A percentile compares a stretch with the other conserved stretches of the same genome.
These are phyloP conservation scores for Panurus biarmicus DNA, from an alignment of 2,113 vertebrate genomes.

Conservation along the genomic window DNA sequence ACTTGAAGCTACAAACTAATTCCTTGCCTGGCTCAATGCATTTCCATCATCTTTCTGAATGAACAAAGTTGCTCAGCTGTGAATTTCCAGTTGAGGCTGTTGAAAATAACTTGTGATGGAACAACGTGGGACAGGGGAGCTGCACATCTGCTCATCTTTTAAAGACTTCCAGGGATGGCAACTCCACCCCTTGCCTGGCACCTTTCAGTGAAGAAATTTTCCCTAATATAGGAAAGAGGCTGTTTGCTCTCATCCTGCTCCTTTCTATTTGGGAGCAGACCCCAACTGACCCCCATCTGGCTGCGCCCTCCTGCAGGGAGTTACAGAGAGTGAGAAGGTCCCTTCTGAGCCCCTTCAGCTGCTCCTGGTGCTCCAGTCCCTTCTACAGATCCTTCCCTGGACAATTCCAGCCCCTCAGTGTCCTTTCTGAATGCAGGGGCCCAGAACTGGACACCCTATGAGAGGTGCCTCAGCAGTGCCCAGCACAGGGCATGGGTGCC, in stretches of 20 bases:
- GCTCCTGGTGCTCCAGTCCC: background rate
- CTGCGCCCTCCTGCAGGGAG: background rate
- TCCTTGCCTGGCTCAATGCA: background rate
- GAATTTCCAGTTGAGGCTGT: background rate
- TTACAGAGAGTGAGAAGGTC: background rate
- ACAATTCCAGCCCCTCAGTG: background rate
- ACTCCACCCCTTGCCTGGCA: background rate
- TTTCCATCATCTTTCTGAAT: background rate
- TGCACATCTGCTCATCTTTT: background rate
- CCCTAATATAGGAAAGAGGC: background rate
- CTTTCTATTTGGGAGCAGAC: background rate
- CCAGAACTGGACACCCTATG: accelerated
- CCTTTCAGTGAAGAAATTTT: background rate
- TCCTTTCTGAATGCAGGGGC: background rate
- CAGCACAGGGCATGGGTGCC: background rate
- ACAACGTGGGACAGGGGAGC: background rate
- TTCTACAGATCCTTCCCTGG: background rate
- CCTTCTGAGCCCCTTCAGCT: background rate
- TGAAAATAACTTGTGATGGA: background rate
- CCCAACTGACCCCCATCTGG: no score
- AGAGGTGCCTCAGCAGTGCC: background rate
- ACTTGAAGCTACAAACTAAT: background rate
- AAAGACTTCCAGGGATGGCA: background rate
- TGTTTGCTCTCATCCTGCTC: background rate
- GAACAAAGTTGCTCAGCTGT: background rate